Conservation (phyloP, 1,140 invertebrate species). For the Drosophila eugracilis region DNA sequence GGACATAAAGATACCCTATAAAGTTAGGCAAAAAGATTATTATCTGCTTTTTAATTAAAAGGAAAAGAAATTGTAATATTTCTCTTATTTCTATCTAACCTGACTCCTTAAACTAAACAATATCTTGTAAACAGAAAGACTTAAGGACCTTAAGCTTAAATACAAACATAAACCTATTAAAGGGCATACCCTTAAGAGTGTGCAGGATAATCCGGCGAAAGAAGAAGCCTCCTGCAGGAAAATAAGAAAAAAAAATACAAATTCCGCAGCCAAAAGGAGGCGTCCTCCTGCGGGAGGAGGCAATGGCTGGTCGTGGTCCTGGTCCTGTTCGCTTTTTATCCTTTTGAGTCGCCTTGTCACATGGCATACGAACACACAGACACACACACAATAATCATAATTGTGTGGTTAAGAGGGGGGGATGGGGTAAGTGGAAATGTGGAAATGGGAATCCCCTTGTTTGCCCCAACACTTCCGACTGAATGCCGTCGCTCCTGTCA, state of each 20-base stretch:
- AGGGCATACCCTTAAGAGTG: neutral
- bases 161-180: neutral
- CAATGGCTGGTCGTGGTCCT: neutral
- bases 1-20: constrained; percentile 5
- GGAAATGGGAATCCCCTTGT: constrained; percentile 6
- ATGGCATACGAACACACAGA: constrained; percentile 7
- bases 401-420: constrained; percentile 37
- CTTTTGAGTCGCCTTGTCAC: constrained; percentile 35
- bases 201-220: neutral
- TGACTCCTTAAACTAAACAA: too few relatives aligned
- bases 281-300: neutral
- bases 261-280: constrained; percentile 4
- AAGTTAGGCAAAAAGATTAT: too few relatives aligned
- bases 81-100: too few relatives aligned
- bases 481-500: constrained; percentile 37
- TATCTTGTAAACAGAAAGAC: too few relatives aligned
- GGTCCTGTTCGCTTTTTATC: constrained; percentile 7
- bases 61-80: too few relatives aligned
- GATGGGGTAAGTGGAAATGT: neutral
- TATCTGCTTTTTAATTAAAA: too few relatives aligned
- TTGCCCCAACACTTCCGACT: constrained; percentile 53
- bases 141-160: too few relatives aligned
- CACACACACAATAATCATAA: constrained; percentile 61
- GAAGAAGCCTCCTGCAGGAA: neutral
- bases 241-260: neutral